Evolutionary conservation across 2,113 vertebrate species (phyloP), one percentile per base, ranked within the genome.

Genomic region (Gopherus flavomarginatus): DNA sequence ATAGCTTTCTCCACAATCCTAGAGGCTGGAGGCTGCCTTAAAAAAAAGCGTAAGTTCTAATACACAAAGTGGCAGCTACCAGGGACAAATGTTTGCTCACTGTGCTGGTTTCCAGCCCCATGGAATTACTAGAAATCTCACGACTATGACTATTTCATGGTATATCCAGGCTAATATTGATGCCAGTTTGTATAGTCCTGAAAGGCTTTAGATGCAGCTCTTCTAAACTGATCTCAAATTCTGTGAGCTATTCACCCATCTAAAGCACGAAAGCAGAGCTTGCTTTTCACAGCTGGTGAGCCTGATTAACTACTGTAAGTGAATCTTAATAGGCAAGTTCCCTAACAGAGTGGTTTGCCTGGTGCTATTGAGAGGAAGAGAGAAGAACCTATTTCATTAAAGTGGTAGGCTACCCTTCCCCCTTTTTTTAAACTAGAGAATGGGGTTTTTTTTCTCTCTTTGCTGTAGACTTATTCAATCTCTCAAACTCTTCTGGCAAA

Each of bases 401-500:
- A 78, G 49, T 2, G 0, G 22, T 6, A 0, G 1, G 44, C 19
- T 59, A n/a, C 62, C 38, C 2, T n/a, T 22, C 17, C 9, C n/a
- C 42, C 26, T 2, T 50, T 47, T 14, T 69, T 50, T 5, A 38
- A 19, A 29, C 26, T 29, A 35, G 47, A 49, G 16, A 50, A 65
- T 81, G 38, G 44, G 17, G 90, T 17, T 42, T 42, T 47, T 89
- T 54, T 49, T 72, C 72, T 38, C 69, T 85, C 49, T 93, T 96
- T 83, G 44, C 89, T 95, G 85, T 38, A 88, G 92, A 77, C 90
- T 93, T 56, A 11, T 88, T 94, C 91, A 96, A 83, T 96, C 78
- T 94, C 90, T 96, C 47, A 6, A 89, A 94, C 87, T 95, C 97
- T 97, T 96, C 96, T 72, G 35, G n/a, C 65, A 72, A 38, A 96